These are phyloP conservation scores for Ceratothoa steindachneri DNA, from an alignment of 2,888 invertebrate species.

Conservation along the genomic window DNA sequence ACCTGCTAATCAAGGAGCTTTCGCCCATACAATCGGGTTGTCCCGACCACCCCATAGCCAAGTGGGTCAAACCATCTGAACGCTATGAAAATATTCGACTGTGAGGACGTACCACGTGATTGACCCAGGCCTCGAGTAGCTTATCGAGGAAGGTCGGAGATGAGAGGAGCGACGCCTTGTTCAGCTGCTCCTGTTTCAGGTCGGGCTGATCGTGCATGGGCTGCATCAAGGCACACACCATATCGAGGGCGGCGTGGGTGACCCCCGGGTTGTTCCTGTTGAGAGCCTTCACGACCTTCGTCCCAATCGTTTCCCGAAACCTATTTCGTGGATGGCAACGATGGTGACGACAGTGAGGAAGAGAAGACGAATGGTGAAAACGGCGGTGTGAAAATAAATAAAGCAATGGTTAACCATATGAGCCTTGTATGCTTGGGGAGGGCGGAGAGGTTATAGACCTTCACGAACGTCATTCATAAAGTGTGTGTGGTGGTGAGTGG, in stretches of 20 bases:
- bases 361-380: no score
- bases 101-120: slow-evolving; percentile 90
- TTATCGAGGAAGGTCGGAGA: slow-evolving; percentile 87
- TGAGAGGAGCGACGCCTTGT: slow-evolving; percentile 91
- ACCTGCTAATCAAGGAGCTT: no score
- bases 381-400: not conserved
- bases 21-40: no score
- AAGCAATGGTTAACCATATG: not conserved
- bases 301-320: slow-evolving; percentile 90
- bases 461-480: no score
- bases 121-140: slow-evolving; percentile 88
- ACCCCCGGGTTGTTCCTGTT: slow-evolving; percentile 82
- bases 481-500: no score
- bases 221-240: slow-evolving; percentile 95
- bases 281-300: slow-evolving; percentile 83
- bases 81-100: no score
- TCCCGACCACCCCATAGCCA: no score
- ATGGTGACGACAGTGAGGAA: no score
- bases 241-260: slow-evolving; percentile 93
- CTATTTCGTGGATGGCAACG: no score
- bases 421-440: not conserved
- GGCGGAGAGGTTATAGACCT: no score
- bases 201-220: slow-evolving; percentile 96
- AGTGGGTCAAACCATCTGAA: no score
- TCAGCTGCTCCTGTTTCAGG: slow-evolving; percentile 92